phyloP scores from a whole-genome alignment of 2,888 invertebrate genomes.

The Eulithis prunata region DNA sequence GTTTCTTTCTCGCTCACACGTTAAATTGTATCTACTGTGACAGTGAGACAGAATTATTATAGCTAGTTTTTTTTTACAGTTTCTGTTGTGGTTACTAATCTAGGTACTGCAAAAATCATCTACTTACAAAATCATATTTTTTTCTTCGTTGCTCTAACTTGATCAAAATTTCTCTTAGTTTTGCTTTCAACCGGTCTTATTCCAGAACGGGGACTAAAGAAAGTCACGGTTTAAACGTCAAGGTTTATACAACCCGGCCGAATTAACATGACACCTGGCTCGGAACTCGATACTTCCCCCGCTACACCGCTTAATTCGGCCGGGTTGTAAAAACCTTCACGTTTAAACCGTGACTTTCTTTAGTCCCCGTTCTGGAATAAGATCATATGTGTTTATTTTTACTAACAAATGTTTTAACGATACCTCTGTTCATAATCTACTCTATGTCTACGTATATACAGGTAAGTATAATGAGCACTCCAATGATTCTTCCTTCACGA shows the following conservation, averaged over 20 bases:
- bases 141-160: conserved; percentile 23
- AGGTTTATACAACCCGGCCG: too few species aligned
- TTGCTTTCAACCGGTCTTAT: conserved; percentile 14
- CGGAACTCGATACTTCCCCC: too few species aligned
- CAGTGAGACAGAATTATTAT: conserved; percentile 24
- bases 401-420: neutral
- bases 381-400: neutral
- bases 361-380: too few species aligned
- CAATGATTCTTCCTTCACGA: neutral
- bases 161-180: neutral
- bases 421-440: neutral
- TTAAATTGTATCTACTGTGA: neutral
- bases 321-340: too few species aligned
- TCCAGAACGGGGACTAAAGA: too few species aligned
- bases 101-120: too few species aligned
- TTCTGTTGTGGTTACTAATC: conserved; percentile 2
- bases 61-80: conserved; percentile 11
- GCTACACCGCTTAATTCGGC: too few species aligned
- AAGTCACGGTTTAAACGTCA: too few species aligned
- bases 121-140: conserved; percentile 20
- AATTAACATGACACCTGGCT: too few species aligned
- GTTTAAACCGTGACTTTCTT: too few species aligned
- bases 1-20: conserved; percentile 23
- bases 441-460: neutral
- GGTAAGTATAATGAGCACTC: neutral